phyloP scores from a whole-genome alignment of 53 echinoderm and acorn worm species.

The Patiria pectinifera region DNA sequence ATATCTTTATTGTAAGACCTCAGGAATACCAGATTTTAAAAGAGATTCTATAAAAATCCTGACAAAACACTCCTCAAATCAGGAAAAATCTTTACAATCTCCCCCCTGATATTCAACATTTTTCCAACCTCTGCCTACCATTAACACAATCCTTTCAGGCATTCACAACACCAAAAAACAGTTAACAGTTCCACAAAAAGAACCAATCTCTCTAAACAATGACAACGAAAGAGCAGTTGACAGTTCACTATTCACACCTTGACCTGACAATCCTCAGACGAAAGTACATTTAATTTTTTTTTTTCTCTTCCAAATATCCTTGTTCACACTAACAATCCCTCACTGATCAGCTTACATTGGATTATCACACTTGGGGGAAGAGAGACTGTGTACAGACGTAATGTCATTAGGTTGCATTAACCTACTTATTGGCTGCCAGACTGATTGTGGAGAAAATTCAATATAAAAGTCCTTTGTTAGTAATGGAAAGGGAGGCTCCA shows the following conservation, averaged over 20 bases:
- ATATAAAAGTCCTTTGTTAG: neutral
- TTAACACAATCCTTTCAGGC: too few relatives aligned
- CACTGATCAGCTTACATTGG: constrained; percentile 18
- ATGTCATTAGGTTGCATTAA: constrained; percentile 35
- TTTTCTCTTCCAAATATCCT: neutral
- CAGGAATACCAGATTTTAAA: too few relatives aligned
- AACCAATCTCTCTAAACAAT: neutral
- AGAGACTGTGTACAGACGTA: neutral
- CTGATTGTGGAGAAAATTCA: neutral
- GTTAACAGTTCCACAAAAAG: neutral
- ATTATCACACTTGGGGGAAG: constrained; percentile 23
- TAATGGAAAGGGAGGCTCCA: neutral
- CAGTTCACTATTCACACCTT: neutral
- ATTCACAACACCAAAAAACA: too few relatives aligned
- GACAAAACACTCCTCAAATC: too few relatives aligned
- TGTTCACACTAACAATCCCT: neutral
- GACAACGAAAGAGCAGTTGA: neutral
- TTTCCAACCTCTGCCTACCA: too few relatives aligned
- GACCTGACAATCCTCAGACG: neutral
- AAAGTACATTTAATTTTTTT: neutral
- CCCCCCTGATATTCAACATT: too few relatives aligned
- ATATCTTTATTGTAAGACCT: too few relatives aligned
- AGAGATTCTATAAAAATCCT: too few relatives aligned
- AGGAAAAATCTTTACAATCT: too few relatives aligned
- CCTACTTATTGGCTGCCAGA: neutral